Percentiles rank a stretch among this genome's conserved stretches.
These are phyloP conservation scores for Drosophila nr. perissopoda DNA, from an alignment of 2,888 invertebrate species.

Conservation along the genomic window DNA sequence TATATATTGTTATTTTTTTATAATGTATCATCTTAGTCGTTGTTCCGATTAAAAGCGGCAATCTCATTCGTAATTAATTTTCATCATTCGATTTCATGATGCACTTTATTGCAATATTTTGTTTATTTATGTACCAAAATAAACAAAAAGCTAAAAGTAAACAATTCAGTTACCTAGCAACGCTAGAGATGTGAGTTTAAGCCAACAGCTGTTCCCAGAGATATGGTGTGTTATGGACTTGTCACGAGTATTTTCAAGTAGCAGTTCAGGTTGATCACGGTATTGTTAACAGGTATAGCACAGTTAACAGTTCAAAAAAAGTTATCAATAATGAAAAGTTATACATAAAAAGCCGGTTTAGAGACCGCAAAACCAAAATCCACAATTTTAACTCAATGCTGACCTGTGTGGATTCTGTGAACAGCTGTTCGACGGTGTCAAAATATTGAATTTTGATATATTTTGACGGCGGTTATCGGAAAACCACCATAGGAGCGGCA, in stretches of 20 bases:
- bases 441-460: background rate
- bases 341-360: background rate
- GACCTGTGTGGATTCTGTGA: background rate
- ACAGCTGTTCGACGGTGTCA: background rate
- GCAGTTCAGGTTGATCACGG: background rate
- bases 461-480: background rate
- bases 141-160: background rate
- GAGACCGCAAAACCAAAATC: background rate
- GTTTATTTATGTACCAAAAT: background rate
- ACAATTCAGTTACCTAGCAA: background rate
- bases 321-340: no score
- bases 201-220: slow-evolving; percentile 1
- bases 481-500: background rate
- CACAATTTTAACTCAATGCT: background rate
- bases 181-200: background rate
- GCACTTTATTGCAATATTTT: background rate
- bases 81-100: background rate
- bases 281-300: background rate
- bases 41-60: background rate
- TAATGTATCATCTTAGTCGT: background rate
- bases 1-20: background rate
- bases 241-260: slow-evolving; percentile 1
- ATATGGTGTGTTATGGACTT: background rate
- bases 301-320: background rate
- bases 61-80: background rate